Conservation (phyloP, 2,797 vertebrate genomes). For the Fistularia tabacaria region DNA sequence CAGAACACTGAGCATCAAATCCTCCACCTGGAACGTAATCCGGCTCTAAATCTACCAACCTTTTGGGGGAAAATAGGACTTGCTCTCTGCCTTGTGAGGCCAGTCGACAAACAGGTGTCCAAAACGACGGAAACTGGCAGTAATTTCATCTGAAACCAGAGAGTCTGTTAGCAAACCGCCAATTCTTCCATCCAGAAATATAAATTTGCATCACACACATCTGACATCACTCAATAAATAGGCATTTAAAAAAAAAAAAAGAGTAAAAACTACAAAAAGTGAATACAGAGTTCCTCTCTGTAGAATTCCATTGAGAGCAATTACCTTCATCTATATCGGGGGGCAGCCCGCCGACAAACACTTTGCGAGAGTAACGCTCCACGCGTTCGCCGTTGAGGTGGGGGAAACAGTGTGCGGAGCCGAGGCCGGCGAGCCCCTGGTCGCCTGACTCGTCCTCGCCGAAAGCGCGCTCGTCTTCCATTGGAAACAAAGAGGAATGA, state of each 20-base stretch:
- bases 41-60: slow-evolving; percentile 67
- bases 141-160: slow-evolving; percentile 88
- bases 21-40: too few relatives aligned
- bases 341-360: slow-evolving; percentile 95
- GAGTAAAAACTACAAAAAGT: too few relatives aligned
- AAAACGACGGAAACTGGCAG: slow-evolving; percentile 97
- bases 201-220: too few relatives aligned
- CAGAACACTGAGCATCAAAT: slow-evolving; percentile 13
- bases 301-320: too few relatives aligned
- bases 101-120: slow-evolving; percentile 98
- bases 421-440: slow-evolving; percentile 88
- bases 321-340: slow-evolving; percentile 99
- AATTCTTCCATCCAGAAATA: background rate
- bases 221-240: too few relatives aligned
- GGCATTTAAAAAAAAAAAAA: too few relatives aligned
- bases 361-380: slow-evolving; percentile 95
- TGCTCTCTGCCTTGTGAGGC: slow-evolving; percentile 99
- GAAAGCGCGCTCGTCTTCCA: slow-evolving; percentile 92
- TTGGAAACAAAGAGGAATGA: slow-evolving; percentile 95
- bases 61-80: slow-evolving; percentile 99
- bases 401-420: slow-evolving; percentile 94
- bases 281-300: too few relatives aligned
- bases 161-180: background rate
- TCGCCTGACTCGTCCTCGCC: slow-evolving; percentile 93
- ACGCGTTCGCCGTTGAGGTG: slow-evolving; percentile 97